Evolutionary conservation across 1,140 invertebrate genomes (phyloP).

Genomic region (Rhopalosiphum padi): DNA sequence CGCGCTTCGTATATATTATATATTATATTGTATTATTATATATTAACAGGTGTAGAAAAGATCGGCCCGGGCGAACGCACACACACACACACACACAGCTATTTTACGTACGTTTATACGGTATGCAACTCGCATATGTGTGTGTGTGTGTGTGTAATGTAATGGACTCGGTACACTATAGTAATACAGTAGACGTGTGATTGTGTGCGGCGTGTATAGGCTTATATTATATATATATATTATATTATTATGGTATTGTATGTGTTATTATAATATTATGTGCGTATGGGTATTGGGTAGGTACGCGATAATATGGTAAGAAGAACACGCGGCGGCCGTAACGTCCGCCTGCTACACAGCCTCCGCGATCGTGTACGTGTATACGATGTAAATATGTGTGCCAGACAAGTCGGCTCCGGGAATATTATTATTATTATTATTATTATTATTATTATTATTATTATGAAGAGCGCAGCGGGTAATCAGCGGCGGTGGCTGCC

Average conservation of each 20-base stretch:
- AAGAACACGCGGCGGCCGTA: neutral
- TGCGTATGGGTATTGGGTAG: neutral
- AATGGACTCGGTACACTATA: neutral
- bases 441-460: constrained; percentile 42
- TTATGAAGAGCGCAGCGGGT: constrained; percentile 46
- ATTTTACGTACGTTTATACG: neutral
- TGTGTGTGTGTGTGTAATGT: neutral
- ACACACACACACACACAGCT: neutral
- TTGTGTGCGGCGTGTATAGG: neutral
- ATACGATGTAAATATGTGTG: neutral
- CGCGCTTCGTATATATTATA: neutral
- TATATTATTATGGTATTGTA: neutral
- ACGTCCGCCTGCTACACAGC: neutral
- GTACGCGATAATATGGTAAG: neutral
- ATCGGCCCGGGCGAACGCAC: neutral
- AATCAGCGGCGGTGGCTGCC: constrained; percentile 37
- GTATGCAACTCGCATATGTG: neutral
- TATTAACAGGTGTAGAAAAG: constrained; percentile 11
- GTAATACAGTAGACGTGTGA: neutral
- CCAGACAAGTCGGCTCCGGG: constrained; percentile 51
- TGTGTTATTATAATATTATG: neutral
- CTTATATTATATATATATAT: neutral
- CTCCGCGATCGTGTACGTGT: neutral
- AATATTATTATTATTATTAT: constrained; percentile 34
- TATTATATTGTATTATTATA: neutral